These are phyloP conservation scores for Etheostoma cragini DNA, from an alignment of 2,113 vertebrate species.

Conservation along the genomic window DNA sequence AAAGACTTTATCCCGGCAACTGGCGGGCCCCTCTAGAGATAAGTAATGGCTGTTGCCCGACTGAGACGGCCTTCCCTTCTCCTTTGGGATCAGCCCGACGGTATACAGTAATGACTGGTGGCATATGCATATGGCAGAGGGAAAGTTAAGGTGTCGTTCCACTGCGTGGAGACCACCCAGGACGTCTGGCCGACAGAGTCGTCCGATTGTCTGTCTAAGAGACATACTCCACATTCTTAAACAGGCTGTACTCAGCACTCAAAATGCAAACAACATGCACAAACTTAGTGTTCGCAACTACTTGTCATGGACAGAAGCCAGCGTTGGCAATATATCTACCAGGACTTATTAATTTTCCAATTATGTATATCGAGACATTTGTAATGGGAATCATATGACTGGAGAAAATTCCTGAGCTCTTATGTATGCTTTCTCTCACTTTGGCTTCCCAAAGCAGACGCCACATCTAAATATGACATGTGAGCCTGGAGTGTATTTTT, in stretches of 20 bases:
- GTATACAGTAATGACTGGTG: constrained; percentile 55
- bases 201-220: constrained; percentile 77
- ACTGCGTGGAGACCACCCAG: constrained; percentile 76
- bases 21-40: constrained; percentile 40
- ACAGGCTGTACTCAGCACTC: constrained; percentile 36
- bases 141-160: constrained; percentile 56
- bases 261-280: constrained; percentile 47
- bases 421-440: constrained; percentile 13
- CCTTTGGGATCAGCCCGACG: constrained; percentile 2
- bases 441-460: constrained; percentile 29
- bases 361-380: constrained; percentile 45
- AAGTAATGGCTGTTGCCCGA: constrained; percentile 36
- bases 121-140: constrained; percentile 52
- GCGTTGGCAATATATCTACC: constrained; percentile 7
- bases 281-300: constrained; percentile 39
- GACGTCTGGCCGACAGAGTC: constrained; percentile 62
- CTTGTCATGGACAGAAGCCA: constrained; percentile 50
- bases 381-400: constrained; percentile 56
- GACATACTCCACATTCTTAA: constrained; percentile 73
- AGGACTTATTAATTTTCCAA: constrained; percentile 52
- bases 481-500: constrained; percentile 26
- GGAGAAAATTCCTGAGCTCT: constrained; percentile 25
- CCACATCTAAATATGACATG: constrained; percentile 55
- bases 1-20: constrained; percentile 74
- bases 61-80: constrained; percentile 15